phyloP scores from a whole-genome alignment of 2,888 invertebrate species.

The Xylocampa areola region DNA sequence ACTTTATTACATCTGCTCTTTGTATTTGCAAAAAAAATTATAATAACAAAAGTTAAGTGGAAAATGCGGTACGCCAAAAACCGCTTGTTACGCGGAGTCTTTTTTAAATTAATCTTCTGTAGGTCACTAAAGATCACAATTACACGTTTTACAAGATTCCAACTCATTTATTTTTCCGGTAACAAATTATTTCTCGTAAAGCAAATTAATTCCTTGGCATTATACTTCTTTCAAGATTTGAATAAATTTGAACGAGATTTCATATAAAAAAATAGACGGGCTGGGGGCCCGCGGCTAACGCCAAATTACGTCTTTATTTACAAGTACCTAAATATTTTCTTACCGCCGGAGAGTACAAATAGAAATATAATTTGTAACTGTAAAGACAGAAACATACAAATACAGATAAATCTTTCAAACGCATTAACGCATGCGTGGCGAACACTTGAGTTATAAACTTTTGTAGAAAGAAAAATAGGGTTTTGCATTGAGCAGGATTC shows the following conservation, averaged over 20 bases:
- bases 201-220: constrained; percentile 87
- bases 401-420: too few relatives aligned
- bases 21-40: constrained; percentile 44
- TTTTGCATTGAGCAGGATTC: too few relatives aligned
- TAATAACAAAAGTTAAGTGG: constrained; percentile 49
- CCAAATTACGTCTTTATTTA: constrained; percentile 88
- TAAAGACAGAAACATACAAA: constrained; percentile 13
- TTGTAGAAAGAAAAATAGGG: too few relatives aligned
- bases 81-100: constrained; percentile 64
- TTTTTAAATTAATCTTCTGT: constrained; percentile 74
- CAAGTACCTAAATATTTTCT: constrained; percentile 76
- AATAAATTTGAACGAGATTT: constrained; percentile 87
- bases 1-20: constrained; percentile 44
- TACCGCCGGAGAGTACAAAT: constrained; percentile 62
- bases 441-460: too few relatives aligned
- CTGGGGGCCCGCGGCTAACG: constrained; percentile 81
- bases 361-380: constrained; percentile 29
- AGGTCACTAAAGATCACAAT: constrained; percentile 81
- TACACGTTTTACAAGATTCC: constrained; percentile 80
- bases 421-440: too few relatives aligned
- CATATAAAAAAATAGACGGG: constrained; percentile 81
- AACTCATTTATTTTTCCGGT: constrained; percentile 82
- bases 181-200: constrained; percentile 82
- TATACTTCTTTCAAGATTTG: constrained; percentile 86
- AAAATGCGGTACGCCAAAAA: constrained; percentile 64